Base-by-base conservation (phyloP, 2,113 vertebrate species). In the Macquaria australasica region DNA sequence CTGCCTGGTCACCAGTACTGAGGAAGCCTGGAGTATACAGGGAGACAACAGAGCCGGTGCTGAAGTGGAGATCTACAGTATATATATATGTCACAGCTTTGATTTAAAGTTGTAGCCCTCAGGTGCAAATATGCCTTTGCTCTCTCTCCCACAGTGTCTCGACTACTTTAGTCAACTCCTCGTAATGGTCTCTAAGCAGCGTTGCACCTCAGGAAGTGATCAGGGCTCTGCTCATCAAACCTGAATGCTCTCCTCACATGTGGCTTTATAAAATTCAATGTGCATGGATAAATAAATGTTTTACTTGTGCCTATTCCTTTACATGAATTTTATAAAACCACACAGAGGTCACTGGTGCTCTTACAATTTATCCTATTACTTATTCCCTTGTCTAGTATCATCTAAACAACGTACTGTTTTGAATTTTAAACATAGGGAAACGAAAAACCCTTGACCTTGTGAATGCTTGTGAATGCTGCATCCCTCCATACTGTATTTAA, bases 1-100 rank as follows among this genome's bases (percentile, higher is more conserved):
- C 98, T 45, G 98, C 98, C 93, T 99, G 98, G 94, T 99, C 98
- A 1, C 98, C 98, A 0, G 98, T 99, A 88, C 98, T 99, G 90
- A 99, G 96, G 94, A 99, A 99, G 51, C 98, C 98, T 99, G 93
- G 67, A 28, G 78, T 70, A 79, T 31, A 85, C 23, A 85, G 66
- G 87, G 20, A 93, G 28, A 86, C 59, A 88, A 85, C n/a, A 88
- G 67, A 88, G 45, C 8, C 14, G 50, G 66, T 48, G 73, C 71
- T 78, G 79, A 88, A 83, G 72, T 31, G 39, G 39, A 85, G 59
- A 71, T 62, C 67, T 45, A 56, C 60, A 81, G 74, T 63, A 5
- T 50, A 37, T 69, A 50, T 68, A 37, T 69, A 50, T 68, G 43
- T 70, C 53, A 77, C 34, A 58, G 82, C 88, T 92, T 91, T 93